A percentile compares a stretch with the other conserved stretches of the same genome.
These are phyloP conservation scores for Coptodon bakossiorum DNA, from an alignment of 2,113 vertebrate genomes.

Conservation along the genomic window DNA sequence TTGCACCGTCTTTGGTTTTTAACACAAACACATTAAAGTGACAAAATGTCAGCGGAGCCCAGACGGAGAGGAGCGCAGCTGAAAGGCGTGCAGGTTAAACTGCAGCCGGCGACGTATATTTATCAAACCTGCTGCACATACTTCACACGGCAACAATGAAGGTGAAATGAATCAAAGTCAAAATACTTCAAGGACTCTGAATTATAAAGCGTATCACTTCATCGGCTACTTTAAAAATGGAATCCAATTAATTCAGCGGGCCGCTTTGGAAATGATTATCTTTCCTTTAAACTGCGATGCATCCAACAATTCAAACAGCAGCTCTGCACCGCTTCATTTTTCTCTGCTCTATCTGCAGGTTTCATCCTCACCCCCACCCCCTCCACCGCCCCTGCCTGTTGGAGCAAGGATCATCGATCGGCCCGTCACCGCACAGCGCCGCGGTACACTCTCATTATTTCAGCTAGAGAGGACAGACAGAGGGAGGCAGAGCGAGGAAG, in stretches of 20 bases:
- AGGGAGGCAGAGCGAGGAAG: not conserved
- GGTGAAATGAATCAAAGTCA: conserved; percentile 44
- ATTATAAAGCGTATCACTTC: conserved; percentile 32
- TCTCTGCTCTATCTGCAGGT: conserved; percentile 21
- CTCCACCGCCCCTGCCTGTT: conserved; percentile 35
- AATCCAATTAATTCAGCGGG: conserved; percentile 41
- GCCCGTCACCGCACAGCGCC: conserved; percentile 49
- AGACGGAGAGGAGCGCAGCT: not conserved
- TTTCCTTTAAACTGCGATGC: conserved; percentile 27
- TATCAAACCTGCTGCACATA: conserved; percentile 23
- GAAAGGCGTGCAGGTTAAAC: conserved; percentile 1
- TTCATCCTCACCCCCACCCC: conserved; percentile 16
- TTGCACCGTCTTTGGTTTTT: not conserved
- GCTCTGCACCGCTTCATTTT: conserved; percentile 14
- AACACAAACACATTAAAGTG: not conserved
- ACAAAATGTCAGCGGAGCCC: not conserved
- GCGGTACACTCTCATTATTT: conserved; percentile 64
- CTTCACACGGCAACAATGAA: conserved; percentile 28
- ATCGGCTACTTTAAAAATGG: conserved; percentile 33
- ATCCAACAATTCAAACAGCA: conserved; percentile 21
- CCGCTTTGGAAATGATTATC: conserved; percentile 26
- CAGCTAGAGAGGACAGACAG: conserved; percentile 48
- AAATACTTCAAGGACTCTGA: conserved; percentile 31
- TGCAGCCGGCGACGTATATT: conserved; percentile 13
- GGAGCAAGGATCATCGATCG: conserved; percentile 62